Evolutionary conservation across 2,113 vertebrate genomes (phyloP), one percentile per base, ranked within the genome.

Genomic region (Hypanus sabinus): DNA sequence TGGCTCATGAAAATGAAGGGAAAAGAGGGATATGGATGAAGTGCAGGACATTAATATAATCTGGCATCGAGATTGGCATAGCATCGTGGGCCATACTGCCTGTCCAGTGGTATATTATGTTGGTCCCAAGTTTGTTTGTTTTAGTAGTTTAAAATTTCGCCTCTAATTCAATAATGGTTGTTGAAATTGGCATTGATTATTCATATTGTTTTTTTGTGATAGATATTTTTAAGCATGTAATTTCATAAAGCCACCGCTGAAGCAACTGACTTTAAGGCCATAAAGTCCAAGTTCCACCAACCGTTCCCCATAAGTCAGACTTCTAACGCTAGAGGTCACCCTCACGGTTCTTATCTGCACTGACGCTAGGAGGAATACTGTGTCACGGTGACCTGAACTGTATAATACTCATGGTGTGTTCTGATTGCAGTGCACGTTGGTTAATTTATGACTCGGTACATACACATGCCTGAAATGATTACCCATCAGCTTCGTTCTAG

Each of bases 351-450:
- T 90, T 90, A 90, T 68, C 60, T 90, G n/a, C 83, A 87, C 24
- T 62, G 83, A 1, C 16, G 57, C 57, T 27, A 88, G 60, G 14
- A 18, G n/a, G n/a, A 90, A 90, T 30, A 30, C 85, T 90, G 85
- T 65, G 83, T 88, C 83, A 88, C 20, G 24, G 27, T 88, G 60
- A 90, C 85, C 85, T 33, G n/a, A 65, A 90, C 33, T 90, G 60
- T n/a, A 90, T 65, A 33, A 8, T 90, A 16, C 33, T 68, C 85
- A 65, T 33, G 85, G 30, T 18, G 30, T 65, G 60, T 16, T 68
- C 60, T 90, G 85, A 68, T 7, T n/a, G 62, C 30, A 20, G 60
- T 9, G 22, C 60, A n/a, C 0, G 27, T 3, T 11, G 60, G 85
- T 88, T 88, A 88, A 57, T 33, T 88, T 88, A n/a, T 33, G 60